A percentile compares a stretch with the other conserved stretches of the same genome.
These are phyloP conservation scores for Momotus momota DNA, from an alignment of 2,797 vertebrate genomes.

Conservation along the genomic window DNA sequence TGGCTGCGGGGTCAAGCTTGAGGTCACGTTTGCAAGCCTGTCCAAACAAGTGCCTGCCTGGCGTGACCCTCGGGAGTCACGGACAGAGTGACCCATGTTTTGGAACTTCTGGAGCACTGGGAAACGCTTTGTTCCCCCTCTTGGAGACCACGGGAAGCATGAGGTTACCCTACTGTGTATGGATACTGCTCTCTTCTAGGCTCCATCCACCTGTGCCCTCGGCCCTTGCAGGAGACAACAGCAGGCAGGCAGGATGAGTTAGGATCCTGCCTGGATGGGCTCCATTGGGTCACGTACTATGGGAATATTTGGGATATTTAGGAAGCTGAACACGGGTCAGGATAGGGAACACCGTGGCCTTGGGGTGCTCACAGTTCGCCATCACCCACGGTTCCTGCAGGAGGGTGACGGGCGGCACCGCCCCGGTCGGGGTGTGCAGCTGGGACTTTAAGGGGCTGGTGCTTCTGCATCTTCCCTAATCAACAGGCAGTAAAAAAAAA, in stretches of 20 bases:
- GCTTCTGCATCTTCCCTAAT: conserved; percentile 5
- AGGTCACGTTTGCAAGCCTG: background rate
- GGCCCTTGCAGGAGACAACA: rapidly evolving
- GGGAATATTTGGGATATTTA: background rate
- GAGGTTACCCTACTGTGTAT: no score
- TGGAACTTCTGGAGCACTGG: background rate
- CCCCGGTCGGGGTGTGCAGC: background rate
- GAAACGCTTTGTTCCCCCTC: background rate
- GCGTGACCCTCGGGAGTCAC: rapidly evolving
- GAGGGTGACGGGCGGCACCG: background rate
- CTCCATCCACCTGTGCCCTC: background rate
- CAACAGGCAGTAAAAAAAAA: background rate
- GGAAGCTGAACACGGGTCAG: background rate
- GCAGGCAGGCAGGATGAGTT: background rate
- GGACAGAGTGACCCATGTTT: background rate
- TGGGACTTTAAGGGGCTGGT: background rate
- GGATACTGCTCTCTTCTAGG: background rate
- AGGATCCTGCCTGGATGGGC: background rate
- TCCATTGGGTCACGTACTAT: rapidly evolving
- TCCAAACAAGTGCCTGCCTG: background rate
- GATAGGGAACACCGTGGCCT: background rate
- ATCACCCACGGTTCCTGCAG: background rate
- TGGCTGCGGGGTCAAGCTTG: background rate
- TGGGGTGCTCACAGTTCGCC: rapidly evolving
- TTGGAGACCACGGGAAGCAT: rapidly evolving